These are phyloP conservation scores for Polydrusus pterygomalis DNA, from an alignment of 2,888 invertebrate species.

Conservation along the genomic window DNA sequence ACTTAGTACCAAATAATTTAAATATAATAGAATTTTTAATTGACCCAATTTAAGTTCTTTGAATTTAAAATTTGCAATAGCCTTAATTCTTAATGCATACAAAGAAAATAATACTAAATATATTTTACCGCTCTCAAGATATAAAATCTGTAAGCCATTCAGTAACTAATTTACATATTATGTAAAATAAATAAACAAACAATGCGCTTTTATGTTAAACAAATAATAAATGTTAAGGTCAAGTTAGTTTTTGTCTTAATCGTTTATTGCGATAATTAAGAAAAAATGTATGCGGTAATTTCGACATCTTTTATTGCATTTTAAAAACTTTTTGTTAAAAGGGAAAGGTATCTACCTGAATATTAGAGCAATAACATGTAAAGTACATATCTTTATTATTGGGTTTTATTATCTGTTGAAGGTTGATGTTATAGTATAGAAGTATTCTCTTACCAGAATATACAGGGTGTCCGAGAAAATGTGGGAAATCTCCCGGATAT, in stretches of 20 bases:
- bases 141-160: slow-evolving; percentile 6
- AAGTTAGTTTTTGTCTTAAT: slow-evolving; percentile 15
- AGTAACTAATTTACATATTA: slow-evolving; percentile 32
- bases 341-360: not conserved
- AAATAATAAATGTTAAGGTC: slow-evolving; percentile 35
- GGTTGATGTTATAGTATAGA: too few species aligned
- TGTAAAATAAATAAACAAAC: slow-evolving; percentile 34
- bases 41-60: slow-evolving; percentile 23
- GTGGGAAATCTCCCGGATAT: too few species aligned
- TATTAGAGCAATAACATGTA: too few species aligned
- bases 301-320: slow-evolving; percentile 12
- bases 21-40: slow-evolving; percentile 14
- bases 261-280: slow-evolving; percentile 19
- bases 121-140: slow-evolving; percentile 25
- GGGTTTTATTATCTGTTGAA: too few species aligned
- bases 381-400: too few species aligned
- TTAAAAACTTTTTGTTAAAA: not conserved
- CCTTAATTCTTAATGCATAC: slow-evolving; percentile 4
- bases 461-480: too few species aligned
- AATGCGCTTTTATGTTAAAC: slow-evolving; percentile 36
- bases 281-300: slow-evolving; percentile 4
- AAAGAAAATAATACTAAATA: slow-evolving; percentile 8
- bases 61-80: slow-evolving; percentile 14
- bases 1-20: not conserved
- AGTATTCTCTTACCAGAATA: too few species aligned